Percentiles rank a stretch among this genome's conserved stretches.
Conservation (phyloP, 2,113 vertebrate genomes). For the Heliornis fulica region DNA sequence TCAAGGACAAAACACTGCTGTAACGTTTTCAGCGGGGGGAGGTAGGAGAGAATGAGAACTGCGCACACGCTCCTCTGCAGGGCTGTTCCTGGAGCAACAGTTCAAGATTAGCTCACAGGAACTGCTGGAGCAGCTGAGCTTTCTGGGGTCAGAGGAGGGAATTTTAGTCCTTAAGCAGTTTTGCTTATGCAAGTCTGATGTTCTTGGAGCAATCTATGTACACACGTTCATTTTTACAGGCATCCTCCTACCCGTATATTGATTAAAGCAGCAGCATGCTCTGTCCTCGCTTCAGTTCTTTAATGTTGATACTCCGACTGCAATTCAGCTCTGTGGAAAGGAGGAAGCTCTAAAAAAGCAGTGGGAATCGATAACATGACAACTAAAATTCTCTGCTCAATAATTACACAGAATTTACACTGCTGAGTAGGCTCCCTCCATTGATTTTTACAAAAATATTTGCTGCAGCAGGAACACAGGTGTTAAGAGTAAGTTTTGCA, state of each 20-base stretch:
- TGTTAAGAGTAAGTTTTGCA: neutral
- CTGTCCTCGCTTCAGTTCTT: neutral
- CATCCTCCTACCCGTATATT: neutral
- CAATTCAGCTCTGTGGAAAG: neutral
- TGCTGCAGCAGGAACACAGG: conserved; percentile 18
- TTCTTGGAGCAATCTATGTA: neutral
- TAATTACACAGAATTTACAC: conserved; percentile 51
- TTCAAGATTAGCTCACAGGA: neutral
- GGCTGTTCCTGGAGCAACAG: neutral
- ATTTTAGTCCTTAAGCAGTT: neutral
- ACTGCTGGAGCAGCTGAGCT: conserved; percentile 17
- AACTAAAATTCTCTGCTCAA: conserved; percentile 42
- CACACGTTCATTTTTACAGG: neutral
- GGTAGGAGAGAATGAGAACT: neutral
- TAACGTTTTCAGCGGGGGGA: fast-evolving
- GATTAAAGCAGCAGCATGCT: neutral
- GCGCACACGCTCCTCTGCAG: neutral
- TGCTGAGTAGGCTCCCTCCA: conserved; percentile 17
- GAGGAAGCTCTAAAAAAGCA: conserved; percentile 22
- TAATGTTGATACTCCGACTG: neutral
- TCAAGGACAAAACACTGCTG: neutral
- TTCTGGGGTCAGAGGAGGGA: neutral
- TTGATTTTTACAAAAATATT: conserved; percentile 53
- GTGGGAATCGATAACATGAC: conserved; percentile 31
- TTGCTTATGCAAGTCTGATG: neutral